A percentile compares a stretch with the other conserved stretches of the same genome.
phyloP scores from a whole-genome alignment of 1,140 invertebrate species.

The Chrysoperla carnea region DNA sequence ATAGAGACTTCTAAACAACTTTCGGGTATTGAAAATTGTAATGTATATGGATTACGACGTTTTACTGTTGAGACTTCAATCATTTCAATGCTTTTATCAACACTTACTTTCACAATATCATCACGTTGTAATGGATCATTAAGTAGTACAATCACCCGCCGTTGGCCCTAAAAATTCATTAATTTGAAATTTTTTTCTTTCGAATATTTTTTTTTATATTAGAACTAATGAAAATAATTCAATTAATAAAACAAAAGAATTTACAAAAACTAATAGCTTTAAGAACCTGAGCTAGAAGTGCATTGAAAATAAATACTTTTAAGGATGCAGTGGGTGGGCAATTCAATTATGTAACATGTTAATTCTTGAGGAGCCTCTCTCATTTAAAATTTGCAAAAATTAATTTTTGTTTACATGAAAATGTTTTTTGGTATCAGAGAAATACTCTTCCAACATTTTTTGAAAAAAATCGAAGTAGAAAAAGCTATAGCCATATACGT shows the following conservation, averaged over 20 bases:
- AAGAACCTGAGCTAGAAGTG: background rate
- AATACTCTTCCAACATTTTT: no score
- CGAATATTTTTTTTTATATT: constrained; percentile 20
- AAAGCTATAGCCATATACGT: no score
- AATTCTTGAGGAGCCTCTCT: no score
- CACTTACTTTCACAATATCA: constrained; percentile 51
- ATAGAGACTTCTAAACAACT: constrained; percentile 64
- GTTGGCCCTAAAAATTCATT: constrained; percentile 54
- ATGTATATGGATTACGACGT: constrained; percentile 58
- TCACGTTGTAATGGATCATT: constrained; percentile 54
- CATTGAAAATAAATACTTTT: no score
- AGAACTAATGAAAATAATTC: constrained; percentile 17
- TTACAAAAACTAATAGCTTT: constrained; percentile 6
- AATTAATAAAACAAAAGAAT: constrained; percentile 5
- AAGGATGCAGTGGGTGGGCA: no score
- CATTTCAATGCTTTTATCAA: constrained; percentile 61
- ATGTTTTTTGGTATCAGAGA: no score
- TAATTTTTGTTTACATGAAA: no score
- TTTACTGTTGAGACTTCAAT: constrained; percentile 56
- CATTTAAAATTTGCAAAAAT: no score
- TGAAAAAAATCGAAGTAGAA: no score
- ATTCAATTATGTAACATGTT: no score
- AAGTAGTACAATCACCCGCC: constrained; percentile 58
- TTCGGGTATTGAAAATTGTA: constrained; percentile 62
- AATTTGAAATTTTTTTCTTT: constrained; percentile 19